Percentiles rank a stretch among this genome's conserved stretches.
phyloP scores from a whole-genome alignment of 2,113 vertebrate species.

The Sinosuthora webbiana region DNA sequence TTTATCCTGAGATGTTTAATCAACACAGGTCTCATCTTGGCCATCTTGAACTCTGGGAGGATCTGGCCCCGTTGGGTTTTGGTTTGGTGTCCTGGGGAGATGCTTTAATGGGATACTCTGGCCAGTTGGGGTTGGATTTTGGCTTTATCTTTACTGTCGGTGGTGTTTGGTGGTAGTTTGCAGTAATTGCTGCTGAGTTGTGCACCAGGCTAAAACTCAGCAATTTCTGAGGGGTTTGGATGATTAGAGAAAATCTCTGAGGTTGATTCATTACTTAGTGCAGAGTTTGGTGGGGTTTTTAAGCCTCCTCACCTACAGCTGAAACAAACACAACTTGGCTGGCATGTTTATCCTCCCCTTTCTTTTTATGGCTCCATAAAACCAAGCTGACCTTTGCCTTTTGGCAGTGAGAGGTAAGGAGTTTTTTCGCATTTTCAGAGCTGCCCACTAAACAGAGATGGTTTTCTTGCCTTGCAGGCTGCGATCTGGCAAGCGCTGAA shows the following conservation, averaged over 20 bases:
- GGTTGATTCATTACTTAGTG: not conserved
- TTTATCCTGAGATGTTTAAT: rapidly evolving
- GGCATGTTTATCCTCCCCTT: not conserved
- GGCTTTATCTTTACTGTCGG: not conserved
- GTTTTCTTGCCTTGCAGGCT: slow-evolving; percentile 74
- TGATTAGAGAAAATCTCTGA: not conserved
- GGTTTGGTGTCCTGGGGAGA: not conserved
- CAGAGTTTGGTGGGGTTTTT: not conserved
- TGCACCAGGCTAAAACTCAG: not conserved
- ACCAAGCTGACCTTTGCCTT: not conserved
- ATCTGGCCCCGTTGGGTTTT: not conserved
- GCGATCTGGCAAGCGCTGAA: slow-evolving; percentile 94
- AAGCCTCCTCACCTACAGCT: not conserved
- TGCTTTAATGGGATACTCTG: not conserved
- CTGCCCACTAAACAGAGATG: not conserved
- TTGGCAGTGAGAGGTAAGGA: not conserved
- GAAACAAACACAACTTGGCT: not conserved
- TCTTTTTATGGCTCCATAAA: not conserved
- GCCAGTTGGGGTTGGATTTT: rapidly evolving
- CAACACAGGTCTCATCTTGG: not conserved
- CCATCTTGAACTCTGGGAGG: rapidly evolving
- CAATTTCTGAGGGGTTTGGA: not conserved
- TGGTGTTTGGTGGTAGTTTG: not conserved
- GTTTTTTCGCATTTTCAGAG: not conserved
- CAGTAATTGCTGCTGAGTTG: not conserved